Evolutionary conservation across 2,888 invertebrate species (phyloP).

Genomic region (Macrophya alboannulata): DNA sequence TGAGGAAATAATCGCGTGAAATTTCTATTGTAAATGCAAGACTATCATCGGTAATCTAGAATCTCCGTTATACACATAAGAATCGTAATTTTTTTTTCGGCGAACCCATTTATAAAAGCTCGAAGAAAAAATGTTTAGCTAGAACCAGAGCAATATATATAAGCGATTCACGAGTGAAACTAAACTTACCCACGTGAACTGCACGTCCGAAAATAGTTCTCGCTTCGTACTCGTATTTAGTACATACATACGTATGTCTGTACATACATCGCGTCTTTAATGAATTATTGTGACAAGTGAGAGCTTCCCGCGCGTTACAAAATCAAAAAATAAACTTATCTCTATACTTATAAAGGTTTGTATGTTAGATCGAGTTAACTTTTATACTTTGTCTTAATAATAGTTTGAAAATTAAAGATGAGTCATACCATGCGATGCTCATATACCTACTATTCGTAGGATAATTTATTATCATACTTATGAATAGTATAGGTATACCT

Average conservation of each 20-base stretch:
- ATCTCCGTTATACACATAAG: neutral
- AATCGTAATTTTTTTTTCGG: neutral
- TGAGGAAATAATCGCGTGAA: neutral
- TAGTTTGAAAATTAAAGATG: neutral
- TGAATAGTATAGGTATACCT: neutral
- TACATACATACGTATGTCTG: neutral
- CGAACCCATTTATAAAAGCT: neutral
- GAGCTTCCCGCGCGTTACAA: neutral
- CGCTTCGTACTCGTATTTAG: neutral
- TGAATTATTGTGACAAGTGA: conserved; percentile 17
- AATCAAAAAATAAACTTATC: conserved; percentile 24
- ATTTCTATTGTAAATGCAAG: neutral
- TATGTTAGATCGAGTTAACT: neutral
- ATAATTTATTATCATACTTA: neutral
- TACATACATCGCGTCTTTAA: neutral
- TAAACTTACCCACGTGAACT: conserved; percentile 1
- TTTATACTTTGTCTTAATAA: conserved; percentile 26
- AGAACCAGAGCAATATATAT: neutral
- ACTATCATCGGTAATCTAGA: neutral
- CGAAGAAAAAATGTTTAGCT: neutral
- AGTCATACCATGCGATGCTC: neutral
- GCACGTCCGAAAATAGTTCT: neutral
- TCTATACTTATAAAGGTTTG: neutral
- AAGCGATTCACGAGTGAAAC: neutral
- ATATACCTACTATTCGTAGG: neutral